Conservation (phyloP, 2,113 vertebrate species). For the Elachura formosa region DNA sequence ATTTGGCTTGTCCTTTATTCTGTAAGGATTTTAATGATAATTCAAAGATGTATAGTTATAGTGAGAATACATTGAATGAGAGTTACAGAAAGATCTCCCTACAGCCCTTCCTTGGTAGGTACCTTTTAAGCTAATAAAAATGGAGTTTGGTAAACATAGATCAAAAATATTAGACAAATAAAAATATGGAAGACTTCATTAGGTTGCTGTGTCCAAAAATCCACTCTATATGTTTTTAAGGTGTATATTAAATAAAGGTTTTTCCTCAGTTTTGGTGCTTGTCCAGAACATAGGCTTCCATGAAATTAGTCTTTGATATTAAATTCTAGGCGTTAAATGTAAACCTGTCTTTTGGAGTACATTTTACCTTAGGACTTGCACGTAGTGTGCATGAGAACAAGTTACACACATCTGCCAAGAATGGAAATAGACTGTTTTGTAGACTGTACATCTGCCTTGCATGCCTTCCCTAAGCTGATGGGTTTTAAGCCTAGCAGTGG, state of each 20-base stretch:
- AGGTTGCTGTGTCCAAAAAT: background rate
- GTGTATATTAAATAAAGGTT: background rate
- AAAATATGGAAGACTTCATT: background rate
- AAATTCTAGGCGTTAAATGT: background rate
- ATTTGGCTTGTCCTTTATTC: background rate
- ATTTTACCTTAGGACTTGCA: background rate
- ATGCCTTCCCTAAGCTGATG: background rate
- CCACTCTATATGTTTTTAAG: background rate
- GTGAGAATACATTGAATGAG: background rate
- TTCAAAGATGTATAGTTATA: background rate
- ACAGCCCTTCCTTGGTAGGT: background rate
- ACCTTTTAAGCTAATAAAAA: background rate
- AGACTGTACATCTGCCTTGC: background rate
- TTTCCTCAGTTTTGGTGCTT: background rate
- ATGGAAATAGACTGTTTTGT: background rate
- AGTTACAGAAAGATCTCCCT: background rate
- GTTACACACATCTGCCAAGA: background rate
- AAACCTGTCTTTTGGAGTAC: background rate
- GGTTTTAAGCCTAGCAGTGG: background rate
- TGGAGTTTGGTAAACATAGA: background rate
- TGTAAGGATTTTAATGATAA: background rate
- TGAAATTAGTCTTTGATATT: background rate
- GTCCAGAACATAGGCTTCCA: background rate
- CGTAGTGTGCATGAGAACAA: background rate
- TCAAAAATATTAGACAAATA: background rate